Percentiles rank a stretch among this genome's conserved stretches.
These are phyloP conservation scores for Apamea sordens DNA, from an alignment of 2,888 invertebrate genomes.

Conservation along the genomic window DNA sequence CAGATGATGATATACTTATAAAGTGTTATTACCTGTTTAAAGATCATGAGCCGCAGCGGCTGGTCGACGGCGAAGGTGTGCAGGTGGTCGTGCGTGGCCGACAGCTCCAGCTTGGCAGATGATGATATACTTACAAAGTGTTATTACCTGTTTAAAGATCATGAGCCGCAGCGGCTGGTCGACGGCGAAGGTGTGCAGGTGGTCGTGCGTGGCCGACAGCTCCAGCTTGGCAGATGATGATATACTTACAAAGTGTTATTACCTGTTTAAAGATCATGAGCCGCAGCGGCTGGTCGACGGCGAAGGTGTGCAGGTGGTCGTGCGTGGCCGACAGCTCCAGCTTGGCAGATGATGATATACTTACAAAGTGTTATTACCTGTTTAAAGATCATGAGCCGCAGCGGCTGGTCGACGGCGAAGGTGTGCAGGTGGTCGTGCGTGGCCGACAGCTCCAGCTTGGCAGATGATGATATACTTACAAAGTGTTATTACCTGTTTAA, in stretches of 20 bases:
- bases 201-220: constrained; percentile 91
- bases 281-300: constrained; percentile 95
- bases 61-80: constrained; percentile 94
- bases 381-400: constrained; percentile 95
- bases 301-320: constrained; percentile 92
- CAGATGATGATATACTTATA: too few species aligned
- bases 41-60: constrained; percentile 95
- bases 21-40: constrained; percentile 91
- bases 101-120: constrained; percentile 93
- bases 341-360: too few species aligned
- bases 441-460: constrained; percentile 92
- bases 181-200: constrained; percentile 93
- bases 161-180: constrained; percentile 95
- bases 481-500: constrained; percentile 91
- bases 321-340: constrained; percentile 92
- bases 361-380: constrained; percentile 86
- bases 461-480: too few species aligned
- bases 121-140: too few species aligned
- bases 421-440: constrained; percentile 92
- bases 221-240: too few species aligned
- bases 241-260: too few species aligned
- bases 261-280: constrained; percentile 96
- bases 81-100: constrained; percentile 91
- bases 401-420: constrained; percentile 95
- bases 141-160: constrained; percentile 94